Evolutionary conservation across 2,888 invertebrate species (phyloP), one percentile per base, ranked within the genome.

Genomic region (Hyalella azteca): DNA sequence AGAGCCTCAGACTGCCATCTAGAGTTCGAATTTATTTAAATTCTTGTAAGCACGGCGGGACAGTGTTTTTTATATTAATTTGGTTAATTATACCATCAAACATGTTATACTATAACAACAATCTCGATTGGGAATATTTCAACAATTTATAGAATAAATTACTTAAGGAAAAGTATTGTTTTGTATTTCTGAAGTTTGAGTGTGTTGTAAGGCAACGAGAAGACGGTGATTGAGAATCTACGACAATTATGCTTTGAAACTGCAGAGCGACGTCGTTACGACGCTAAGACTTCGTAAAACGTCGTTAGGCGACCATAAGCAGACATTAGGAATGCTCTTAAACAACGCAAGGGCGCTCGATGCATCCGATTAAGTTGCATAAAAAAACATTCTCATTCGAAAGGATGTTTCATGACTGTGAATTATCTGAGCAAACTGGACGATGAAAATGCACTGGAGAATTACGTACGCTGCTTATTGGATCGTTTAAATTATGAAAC

Each of bases 251-350:
- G 54, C 54, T 54, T 29, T 0, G 54, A 29, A 22, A 54, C 7
- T 11, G 54, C 26, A 9, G 26, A 54, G 19, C 54, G 29, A 26
- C 54, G 29, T 54, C 54, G 29, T 54, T 22, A 54, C 54, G 54
- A 54, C 54, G 22, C 36, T 36, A 66, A 36, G 66, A 36, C 66
- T 66, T 15, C 2, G 19, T 66, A 66, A 36, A 66, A 66, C 13
- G 66, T 66, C 36, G 26, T 36, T 66, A 36, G 7, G n/a, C 32
- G 36, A 36, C 66, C 66, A 36, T 66, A 66, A 36, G 29, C 32
- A 7, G 36, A 39, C 39, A 66, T 66, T 66, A 66, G n/a, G 36
- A 29, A 36, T 66, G 39, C 66, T 66, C 66, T 9, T 66, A 66
- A 66, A 66, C 19, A 36, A 7, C 11, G 36, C 13, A 36, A 7